Conservation (phyloP, 2,888 invertebrate species). For the Halocaridina rubra region DNA sequence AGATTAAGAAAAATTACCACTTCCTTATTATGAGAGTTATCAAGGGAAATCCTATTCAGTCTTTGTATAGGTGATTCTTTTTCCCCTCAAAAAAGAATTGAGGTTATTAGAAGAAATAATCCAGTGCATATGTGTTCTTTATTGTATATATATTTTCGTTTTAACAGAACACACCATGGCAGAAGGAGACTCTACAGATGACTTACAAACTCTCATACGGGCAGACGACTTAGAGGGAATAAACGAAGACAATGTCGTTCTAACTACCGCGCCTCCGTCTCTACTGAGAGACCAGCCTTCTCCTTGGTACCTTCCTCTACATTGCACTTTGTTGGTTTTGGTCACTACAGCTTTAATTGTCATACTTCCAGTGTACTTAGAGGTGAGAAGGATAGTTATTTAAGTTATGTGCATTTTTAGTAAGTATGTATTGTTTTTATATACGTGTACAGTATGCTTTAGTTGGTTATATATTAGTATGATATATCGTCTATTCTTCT, state of each 20-base stretch:
- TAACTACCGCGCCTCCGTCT: background rate
- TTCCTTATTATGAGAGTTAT: background rate
- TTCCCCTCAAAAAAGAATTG: no score
- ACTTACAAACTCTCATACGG: slow-evolving; percentile 47
- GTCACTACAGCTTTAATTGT: slow-evolving; percentile 19
- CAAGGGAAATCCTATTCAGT: background rate
- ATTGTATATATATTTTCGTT: background rate
- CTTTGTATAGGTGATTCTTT: background rate
- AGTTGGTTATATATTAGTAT: no score
- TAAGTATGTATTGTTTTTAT: background rate
- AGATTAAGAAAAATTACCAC: no score
- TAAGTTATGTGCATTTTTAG: background rate
- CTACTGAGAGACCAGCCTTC: slow-evolving; percentile 10
- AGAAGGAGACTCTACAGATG: slow-evolving; percentile 32
- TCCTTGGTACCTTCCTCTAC: slow-evolving; percentile 28
- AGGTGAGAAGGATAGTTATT: background rate
- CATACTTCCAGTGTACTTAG: slow-evolving; percentile 42
- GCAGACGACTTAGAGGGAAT: slow-evolving; percentile 38
- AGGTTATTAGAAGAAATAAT: background rate
- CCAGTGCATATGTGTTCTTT: background rate
- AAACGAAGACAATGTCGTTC: background rate
- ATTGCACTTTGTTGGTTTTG: slow-evolving; percentile 27
- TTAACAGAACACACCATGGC: slow-evolving; percentile 9
- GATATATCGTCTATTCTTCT: no score
- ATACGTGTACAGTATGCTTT: no score